These are phyloP conservation scores for Rhopalosiphum padi DNA, from an alignment of 1,140 invertebrate genomes.

Conservation along the genomic window DNA sequence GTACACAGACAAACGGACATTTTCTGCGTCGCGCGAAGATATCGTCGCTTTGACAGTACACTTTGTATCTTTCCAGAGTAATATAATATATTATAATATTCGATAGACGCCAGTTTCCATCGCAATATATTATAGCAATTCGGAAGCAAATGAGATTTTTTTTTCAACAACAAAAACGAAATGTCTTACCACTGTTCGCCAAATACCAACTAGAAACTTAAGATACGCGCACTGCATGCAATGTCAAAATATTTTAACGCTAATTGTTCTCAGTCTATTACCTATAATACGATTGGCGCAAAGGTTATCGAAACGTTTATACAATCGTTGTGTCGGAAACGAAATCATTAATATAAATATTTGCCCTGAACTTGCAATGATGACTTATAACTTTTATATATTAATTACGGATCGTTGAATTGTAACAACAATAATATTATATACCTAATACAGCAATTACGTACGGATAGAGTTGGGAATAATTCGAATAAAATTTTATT, in stretches of 20 bases:
- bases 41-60: not conserved
- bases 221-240: not conserved
- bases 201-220: not conserved
- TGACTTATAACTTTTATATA: no score
- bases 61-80: not conserved
- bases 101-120: not conserved
- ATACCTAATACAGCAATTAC: no score
- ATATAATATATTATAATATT: not conserved
- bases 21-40: not conserved
- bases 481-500: no score
- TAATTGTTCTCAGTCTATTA: not conserved
- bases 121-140: not conserved
- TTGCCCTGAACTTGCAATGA: no score
- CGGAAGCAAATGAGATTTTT: not conserved
- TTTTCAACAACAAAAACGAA: not conserved
- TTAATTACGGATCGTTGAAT: no score
- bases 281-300: not conserved
- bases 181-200: not conserved
- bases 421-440: no score
- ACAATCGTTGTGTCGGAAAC: no score
- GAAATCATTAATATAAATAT: no score
- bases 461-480: no score
- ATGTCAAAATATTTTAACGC: not conserved
- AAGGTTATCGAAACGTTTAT: no score
- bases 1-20: not conserved